Base-by-base conservation (phyloP, 37 sponge, comb jelly and placozoan genomes). In the Geodia barretti region DNA sequence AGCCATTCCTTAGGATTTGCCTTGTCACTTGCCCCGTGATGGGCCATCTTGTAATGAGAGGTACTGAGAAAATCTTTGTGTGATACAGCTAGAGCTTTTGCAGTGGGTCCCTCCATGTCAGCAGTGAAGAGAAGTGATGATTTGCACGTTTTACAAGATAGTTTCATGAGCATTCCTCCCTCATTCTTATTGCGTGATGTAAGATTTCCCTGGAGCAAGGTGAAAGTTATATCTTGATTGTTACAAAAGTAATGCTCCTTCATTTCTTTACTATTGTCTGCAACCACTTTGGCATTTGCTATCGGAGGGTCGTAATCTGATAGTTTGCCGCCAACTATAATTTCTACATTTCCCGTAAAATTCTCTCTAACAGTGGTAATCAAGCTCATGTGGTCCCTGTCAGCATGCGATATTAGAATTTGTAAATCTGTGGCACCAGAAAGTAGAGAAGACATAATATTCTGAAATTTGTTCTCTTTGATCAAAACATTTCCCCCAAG, bases 341-440 rank as follows among this genome's bases (percentile, higher is more conserved):
- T 62, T 30, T 33, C 26, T 47, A 17, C 14, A 14, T 47, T 47
- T 14, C 7, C 54, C 2, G 2, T 3, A 28, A 40, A 29, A 40
- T 39, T 30, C 21, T 38, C 38, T 23, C 62, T 54, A 59, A 28
- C 20, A 74, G 39, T 61, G 33, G 5, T 64, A n/a, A n/a, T n/a
- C n/a, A n/a, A n/a, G n/a, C n/a, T n/a, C n/a, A n/a, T n/a, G 31
- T 85, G 86, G 40, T 78, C 78, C 8, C 2, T 4, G 60, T 78
- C 74, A 40, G 79, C 63, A 59, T 85, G 86, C 34, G 86, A 37
- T 4, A 85, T 78, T n/a, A n/a, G n/a, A n/a, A n/a, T n/a, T n/a
- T n/a, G n/a, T n/a, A n/a, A n/a, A n/a, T n/a, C n/a, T n/a, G n/a
- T n/a, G n/a, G n/a, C n/a, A n/a, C n/a, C n/a, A n/a, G n/a, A n/a